phyloP scores from a whole-genome alignment of 2,797 vertebrate genomes.

The Coccyzus lansbergi region DNA sequence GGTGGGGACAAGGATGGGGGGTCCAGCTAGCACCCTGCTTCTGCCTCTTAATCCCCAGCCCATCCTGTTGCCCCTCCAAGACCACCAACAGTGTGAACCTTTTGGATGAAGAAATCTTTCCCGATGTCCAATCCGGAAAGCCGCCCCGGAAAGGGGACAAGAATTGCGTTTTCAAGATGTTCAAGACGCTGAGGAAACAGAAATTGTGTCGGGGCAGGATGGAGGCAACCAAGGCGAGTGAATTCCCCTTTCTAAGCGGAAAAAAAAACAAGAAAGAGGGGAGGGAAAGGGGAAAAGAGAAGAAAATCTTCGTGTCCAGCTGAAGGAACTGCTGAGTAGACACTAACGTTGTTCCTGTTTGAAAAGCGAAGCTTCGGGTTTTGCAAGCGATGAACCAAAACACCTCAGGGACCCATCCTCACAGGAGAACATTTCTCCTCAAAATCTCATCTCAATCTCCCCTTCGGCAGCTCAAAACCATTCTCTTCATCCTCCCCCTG shows the following conservation, averaged over 20 bases:
- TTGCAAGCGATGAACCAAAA: not conserved
- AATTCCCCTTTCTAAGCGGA: not conserved
- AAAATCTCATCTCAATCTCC: too few relatives aligned
- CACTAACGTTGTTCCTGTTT: not conserved
- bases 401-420: not conserved
- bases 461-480: too few relatives aligned
- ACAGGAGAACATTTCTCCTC: too few relatives aligned
- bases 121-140: not conserved
- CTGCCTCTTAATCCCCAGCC: not conserved
- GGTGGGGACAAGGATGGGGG: rapidly evolving
- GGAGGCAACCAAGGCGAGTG: not conserved
- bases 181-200: not conserved
- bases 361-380: not conserved
- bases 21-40: not conserved
- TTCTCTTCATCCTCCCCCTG: too few relatives aligned
- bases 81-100: too few relatives aligned
- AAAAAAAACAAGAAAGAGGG: not conserved
- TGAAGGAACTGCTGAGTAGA: not conserved
- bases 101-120: too few relatives aligned
- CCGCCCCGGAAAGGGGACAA: not conserved
- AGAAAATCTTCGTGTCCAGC: not conserved
- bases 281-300: not conserved
- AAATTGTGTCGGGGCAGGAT: not conserved
- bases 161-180: rapidly evolving
- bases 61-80: too few relatives aligned